A percentile compares a stretch with the other conserved stretches of the same genome.
Evolutionary conservation across 2,113 vertebrate genomes (phyloP).

Genomic region (Elanoides forficatus): DNA sequence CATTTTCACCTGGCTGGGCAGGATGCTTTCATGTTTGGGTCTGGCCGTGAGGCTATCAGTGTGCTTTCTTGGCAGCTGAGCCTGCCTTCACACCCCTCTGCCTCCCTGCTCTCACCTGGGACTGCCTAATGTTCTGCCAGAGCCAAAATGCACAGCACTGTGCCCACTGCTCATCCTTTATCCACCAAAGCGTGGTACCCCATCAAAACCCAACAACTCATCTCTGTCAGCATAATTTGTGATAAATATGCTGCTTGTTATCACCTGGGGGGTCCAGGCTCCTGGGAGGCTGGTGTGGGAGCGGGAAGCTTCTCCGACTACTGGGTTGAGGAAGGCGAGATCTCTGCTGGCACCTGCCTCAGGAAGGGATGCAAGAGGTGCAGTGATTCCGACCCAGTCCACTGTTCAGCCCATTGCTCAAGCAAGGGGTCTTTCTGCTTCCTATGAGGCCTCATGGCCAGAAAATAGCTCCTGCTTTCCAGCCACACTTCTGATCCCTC

Average conservation of each 20-base stretch:
- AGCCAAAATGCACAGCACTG: fast-evolving
- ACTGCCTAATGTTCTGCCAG: neutral
- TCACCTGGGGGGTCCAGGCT: neutral
- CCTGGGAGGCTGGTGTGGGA: neutral
- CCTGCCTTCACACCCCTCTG: neutral
- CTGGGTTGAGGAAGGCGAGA: neutral
- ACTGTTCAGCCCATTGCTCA: neutral
- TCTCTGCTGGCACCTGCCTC: fast-evolving
- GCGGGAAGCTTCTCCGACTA: neutral
- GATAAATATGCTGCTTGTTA: neutral
- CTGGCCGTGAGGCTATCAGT: neutral
- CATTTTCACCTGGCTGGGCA: neutral
- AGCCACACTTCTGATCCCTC: neutral
- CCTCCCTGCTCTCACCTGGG: neutral
- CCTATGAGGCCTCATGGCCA: fast-evolving
- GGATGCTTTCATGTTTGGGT: neutral
- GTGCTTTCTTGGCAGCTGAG: neutral
- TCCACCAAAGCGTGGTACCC: neutral
- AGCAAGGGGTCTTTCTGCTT: neutral
- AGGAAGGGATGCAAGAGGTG: neutral
- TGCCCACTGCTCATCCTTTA: neutral
- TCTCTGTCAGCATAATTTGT: neutral
- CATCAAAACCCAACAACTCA: fast-evolving
- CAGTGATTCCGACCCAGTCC: fast-evolving
- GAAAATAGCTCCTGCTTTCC: constrained; percentile 12